These are phyloP conservation scores for Threskiornis aethiopicus DNA, from an alignment of 2,797 vertebrate species.

Conservation along the genomic window DNA sequence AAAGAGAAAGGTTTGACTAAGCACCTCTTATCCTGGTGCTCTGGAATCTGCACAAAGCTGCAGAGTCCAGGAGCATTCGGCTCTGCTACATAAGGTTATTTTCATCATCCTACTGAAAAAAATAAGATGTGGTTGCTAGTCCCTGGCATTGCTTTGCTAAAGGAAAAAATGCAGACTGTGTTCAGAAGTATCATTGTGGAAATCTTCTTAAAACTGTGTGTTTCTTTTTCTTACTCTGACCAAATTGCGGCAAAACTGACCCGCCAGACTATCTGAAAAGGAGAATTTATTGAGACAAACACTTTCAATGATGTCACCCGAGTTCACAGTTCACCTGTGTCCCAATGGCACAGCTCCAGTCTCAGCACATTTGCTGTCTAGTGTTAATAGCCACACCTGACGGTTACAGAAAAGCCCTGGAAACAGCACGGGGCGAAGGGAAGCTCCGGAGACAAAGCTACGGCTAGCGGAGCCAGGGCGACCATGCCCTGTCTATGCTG, in stretches of 20 bases:
- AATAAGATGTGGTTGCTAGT: neutral
- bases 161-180: neutral
- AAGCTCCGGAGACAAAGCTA: neutral
- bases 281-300: neutral
- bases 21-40: neutral
- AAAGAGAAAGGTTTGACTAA: neutral
- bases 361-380: neutral
- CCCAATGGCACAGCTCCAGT: rapidly evolving
- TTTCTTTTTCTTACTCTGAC: neutral
- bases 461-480: rapidly evolving
- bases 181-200: neutral
- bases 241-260: neutral
- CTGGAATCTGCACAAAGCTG: neutral
- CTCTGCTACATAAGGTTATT: neutral
- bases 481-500: rapidly evolving
- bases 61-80: rapidly evolving
- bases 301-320: neutral
- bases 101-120: neutral
- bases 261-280: neutral
- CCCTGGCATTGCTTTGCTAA: neutral
- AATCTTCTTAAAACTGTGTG: neutral
- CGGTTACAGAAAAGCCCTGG: neutral
- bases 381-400: neutral
- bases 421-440: neutral
- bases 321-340: neutral